These are phyloP conservation scores for Caerostris darwini DNA, from an alignment of 1,140 invertebrate genomes.

Conservation along the genomic window DNA sequence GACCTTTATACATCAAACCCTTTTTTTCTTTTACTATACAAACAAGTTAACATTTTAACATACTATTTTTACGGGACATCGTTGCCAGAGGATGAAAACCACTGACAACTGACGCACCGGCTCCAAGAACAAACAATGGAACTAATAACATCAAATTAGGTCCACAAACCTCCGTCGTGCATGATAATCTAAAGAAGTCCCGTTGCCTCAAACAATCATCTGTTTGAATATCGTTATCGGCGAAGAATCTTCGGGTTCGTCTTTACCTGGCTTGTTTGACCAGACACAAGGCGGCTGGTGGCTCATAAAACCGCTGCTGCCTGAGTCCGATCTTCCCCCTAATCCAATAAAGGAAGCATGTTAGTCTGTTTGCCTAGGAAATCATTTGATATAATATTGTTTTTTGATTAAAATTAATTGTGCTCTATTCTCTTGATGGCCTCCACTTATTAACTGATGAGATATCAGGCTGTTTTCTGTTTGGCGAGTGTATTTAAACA, in stretches of 20 bases:
- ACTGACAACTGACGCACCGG: background rate
- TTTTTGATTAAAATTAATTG: conserved; percentile 52
- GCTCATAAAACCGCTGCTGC: background rate
- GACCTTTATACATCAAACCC: too few relatives aligned
- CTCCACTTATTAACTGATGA: background rate
- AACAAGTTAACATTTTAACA: too few relatives aligned
- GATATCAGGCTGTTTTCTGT: background rate
- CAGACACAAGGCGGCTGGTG: conserved; percentile 29
- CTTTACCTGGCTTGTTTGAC: conserved; percentile 27
- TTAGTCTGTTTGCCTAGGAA: conserved; percentile 1
- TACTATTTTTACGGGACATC: too few relatives aligned
- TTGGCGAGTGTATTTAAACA: background rate
- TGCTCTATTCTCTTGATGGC: background rate
- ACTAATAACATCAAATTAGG: conserved; percentile 49
- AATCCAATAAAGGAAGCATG: background rate
- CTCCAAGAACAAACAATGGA: conserved; percentile 9
- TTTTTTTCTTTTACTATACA: too few relatives aligned
- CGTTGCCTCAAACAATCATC: background rate
- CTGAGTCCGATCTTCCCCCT: background rate
- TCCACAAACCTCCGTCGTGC: background rate
- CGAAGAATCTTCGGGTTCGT: background rate
- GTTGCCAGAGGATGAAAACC: background rate
- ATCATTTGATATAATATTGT: conserved; percentile 29
- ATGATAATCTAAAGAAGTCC: background rate
- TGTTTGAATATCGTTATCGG: conserved; percentile 68